Base-by-base conservation (phyloP, 2,113 vertebrate genomes). In the Cephalopholis sonnerati region DNA sequence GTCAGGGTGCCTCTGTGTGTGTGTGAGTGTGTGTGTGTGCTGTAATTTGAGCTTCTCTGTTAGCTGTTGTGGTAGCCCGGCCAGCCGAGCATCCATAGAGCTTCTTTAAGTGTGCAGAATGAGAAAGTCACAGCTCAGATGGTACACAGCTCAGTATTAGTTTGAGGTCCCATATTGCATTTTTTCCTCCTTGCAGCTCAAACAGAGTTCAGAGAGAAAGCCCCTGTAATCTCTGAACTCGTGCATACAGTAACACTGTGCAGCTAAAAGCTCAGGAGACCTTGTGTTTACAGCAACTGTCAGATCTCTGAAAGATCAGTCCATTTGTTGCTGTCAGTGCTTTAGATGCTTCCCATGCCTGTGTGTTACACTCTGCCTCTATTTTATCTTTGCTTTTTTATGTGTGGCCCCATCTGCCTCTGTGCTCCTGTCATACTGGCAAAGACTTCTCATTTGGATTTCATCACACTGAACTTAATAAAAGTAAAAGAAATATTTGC, bases 291-390 rank as follows among this genome's bases (percentile, higher is more conserved):
- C 74, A 63, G 64, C 58, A 53, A 18, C 68, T 72, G 66, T 73
- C 76, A 55, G 9, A 18, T 41, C 48, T 51, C 12, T 76, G 44
- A 11, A 11, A 59, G 74, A 74, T 65, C 57, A 70, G 41, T 44
- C 41, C n/a, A 39, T 32, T 64, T 41, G 54, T 16, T 68, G 24
- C 7, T 67, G 48, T 36, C 68, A 61, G 54, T 36, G 63, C 39
- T 50, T 64, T 15, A 59, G 13, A 54, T 53, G 18, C 25, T 48
- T 78, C 71, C 46, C 41, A 15, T 69, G 20, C 32, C 29, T 59
- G 25, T 48, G 20, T 1, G 7, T 32, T 57, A 9, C 25, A 69
- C 51, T 80, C 24, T 63, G 57, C 50, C 11, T 70, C n/a, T 10
- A 24, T 50, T 24, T 53, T 51, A 78, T 20, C 18, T 74, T 71